Conservation (phyloP, 37 sponge, comb jelly and placozoan species). For the Tethya wilhelma region DNA sequence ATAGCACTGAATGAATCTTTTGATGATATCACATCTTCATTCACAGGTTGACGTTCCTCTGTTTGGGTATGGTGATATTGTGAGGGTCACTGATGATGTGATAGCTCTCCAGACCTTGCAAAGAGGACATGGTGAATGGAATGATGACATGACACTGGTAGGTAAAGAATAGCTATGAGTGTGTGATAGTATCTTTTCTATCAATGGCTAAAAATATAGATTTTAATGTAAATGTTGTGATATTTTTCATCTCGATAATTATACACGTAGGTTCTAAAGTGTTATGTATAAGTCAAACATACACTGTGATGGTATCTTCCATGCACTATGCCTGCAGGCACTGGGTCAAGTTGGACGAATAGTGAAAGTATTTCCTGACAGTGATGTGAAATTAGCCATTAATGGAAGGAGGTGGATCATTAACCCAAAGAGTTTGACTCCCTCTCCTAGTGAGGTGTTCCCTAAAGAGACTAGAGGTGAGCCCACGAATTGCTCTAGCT, state of each 20-base stretch:
- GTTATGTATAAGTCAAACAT: neutral
- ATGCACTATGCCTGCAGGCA: slow-evolving; percentile 31
- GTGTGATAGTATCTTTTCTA: no score
- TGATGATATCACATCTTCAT: neutral
- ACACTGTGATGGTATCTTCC: neutral
- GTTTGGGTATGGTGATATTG: slow-evolving; percentile 70
- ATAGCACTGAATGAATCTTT: neutral
- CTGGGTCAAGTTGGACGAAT: slow-evolving; percentile 83
- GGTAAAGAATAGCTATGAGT: no score
- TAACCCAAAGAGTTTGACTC: slow-evolving; percentile 64
- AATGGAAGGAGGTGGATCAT: slow-evolving; percentile 76
- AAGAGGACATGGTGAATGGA: slow-evolving; percentile 90
- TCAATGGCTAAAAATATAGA: no score
- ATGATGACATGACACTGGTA: slow-evolving; percentile 90
- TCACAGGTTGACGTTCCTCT: slow-evolving; percentile 25
- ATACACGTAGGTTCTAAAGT: neutral
- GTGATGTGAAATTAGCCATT: slow-evolving; percentile 71
- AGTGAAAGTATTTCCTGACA: slow-evolving; percentile 34
- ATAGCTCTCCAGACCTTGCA: slow-evolving; percentile 73
- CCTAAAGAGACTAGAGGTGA: neutral
- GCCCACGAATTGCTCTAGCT: neutral
- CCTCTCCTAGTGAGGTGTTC: slow-evolving; percentile 61
- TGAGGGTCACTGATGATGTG: slow-evolving; percentile 82
- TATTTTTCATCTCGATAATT: neutral
- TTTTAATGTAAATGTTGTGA: neutral